A percentile compares a stretch with the other conserved stretches of the same genome.
Conservation (phyloP, 2,888 invertebrate species). For the Drepanosiphum platanoidis region DNA sequence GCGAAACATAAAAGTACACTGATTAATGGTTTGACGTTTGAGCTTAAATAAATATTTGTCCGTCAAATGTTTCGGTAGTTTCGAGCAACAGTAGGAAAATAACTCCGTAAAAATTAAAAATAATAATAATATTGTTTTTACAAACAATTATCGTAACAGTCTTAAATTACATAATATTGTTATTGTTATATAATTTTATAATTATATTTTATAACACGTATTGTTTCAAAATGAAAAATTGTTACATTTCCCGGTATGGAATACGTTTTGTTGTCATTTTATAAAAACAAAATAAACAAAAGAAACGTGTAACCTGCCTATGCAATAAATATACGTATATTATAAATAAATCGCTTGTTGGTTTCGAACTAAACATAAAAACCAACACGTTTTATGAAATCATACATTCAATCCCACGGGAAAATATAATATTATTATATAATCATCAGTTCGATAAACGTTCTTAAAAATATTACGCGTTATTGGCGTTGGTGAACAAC, state of each 20-base stretch:
- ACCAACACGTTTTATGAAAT: background rate
- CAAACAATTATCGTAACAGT: background rate
- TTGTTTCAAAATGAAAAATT: background rate
- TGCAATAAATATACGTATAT: background rate
- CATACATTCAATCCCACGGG: too few species aligned
- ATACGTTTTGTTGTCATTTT: background rate
- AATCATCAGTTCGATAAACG: too few species aligned
- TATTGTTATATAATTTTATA: too few species aligned
- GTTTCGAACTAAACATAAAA: background rate
- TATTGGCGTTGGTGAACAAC: constrained; percentile 69
- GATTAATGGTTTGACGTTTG: background rate
- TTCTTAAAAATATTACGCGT: constrained; percentile 65
- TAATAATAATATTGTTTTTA: background rate
- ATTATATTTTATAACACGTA: background rate
- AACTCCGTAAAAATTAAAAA: background rate
- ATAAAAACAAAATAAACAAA: background rate
- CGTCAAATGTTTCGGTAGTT: background rate
- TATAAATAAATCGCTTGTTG: background rate
- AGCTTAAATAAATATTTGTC: background rate
- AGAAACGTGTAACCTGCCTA: too few species aligned
- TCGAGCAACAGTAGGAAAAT: background rate
- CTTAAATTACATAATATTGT: too few species aligned
- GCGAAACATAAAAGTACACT: background rate
- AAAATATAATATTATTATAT: too few species aligned
- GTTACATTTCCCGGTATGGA: background rate